These are phyloP conservation scores for Miltochrista miniata DNA, from an alignment of 2,888 invertebrate species.

Conservation along the genomic window DNA sequence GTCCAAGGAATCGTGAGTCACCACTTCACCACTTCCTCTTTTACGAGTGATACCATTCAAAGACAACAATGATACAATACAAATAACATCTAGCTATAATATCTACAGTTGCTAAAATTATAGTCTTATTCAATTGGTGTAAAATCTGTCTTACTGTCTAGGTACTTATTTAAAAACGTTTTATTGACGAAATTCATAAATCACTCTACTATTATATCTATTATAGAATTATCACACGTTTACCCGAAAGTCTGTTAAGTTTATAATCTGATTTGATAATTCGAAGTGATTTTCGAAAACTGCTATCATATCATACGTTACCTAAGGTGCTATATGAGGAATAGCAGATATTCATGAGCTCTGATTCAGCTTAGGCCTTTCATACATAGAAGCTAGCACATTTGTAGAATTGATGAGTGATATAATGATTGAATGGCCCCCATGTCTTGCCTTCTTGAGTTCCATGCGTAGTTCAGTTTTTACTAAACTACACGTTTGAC, in stretches of 20 bases:
- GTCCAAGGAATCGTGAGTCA: neutral
- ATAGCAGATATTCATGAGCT: no score
- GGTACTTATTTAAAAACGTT: slow-evolving; percentile 57
- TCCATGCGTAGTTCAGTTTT: no score
- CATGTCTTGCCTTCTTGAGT: no score
- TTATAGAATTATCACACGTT: slow-evolving; percentile 53
- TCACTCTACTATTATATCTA: slow-evolving; percentile 42
- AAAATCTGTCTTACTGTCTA: slow-evolving; percentile 75
- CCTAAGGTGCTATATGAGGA: neutral
- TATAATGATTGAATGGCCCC: no score
- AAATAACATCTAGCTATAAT: slow-evolving; percentile 68
- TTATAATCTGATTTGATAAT: slow-evolving; percentile 28
- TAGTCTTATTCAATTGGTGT: slow-evolving; percentile 82
- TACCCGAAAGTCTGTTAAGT: slow-evolving; percentile 23
- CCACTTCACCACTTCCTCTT: neutral
- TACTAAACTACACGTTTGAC: no score
- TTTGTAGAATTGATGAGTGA: neutral
- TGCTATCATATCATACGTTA: no score
- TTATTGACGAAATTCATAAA: slow-evolving; percentile 38
- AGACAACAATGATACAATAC: slow-evolving; percentile 59
- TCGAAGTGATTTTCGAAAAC: slow-evolving; percentile 13
- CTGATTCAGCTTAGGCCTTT: neutral
- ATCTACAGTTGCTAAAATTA: slow-evolving; percentile 67
- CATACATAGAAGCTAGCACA: neutral
- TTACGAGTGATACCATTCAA: slow-evolving; percentile 31